Evolutionary conservation across 2,113 vertebrate species (phyloP), one percentile per base, ranked within the genome.

Genomic region (Alces alces): DNA sequence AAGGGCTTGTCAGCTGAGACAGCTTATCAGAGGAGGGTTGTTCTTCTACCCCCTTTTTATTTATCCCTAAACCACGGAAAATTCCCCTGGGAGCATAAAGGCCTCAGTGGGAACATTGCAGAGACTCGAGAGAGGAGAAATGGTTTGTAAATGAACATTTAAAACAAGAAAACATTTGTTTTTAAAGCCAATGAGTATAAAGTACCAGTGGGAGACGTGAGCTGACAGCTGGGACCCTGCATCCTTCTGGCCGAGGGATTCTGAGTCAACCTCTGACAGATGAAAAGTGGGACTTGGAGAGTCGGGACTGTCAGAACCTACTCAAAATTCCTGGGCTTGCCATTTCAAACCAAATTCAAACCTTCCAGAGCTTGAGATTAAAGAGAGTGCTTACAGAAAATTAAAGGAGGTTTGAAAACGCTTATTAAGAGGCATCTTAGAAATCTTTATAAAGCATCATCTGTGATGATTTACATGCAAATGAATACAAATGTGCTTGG

Each of bases 391-490:
- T 98, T 98, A 97, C 93, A 89, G 97, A 86, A 97, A 98, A 98
- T 97, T 96, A 97, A 97, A 97, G 97, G 92, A 97, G 94, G 88
- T 92, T 97, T 95, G 96, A 97, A 97, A 98, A 98, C 92, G 97
- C 97, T 98, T 98, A 97, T 98, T 98, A 98, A 96, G 92, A 98
- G 86, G 92, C 96, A 98, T 96, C 96, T 97, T 96, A 94, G 97
- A 96, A 93, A 97, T 98, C 97, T 98, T 95, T 97, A 92, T 93
- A 98, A 98, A 97, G 97, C 91, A 0, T 98, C 97, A 97, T 98
- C 97, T 98, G 97, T 96, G 98, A 97, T 97, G 85, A 98, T 98
- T 98, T 98, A 98, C 92, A 98, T 98, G 98, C 96, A 98, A 98
- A 98, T 98, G 92, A 97, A 93, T 92, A 82, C 10, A 39, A 96